Base-by-base conservation (phyloP, 2,888 invertebrate genomes). In the Patella caerulea region DNA sequence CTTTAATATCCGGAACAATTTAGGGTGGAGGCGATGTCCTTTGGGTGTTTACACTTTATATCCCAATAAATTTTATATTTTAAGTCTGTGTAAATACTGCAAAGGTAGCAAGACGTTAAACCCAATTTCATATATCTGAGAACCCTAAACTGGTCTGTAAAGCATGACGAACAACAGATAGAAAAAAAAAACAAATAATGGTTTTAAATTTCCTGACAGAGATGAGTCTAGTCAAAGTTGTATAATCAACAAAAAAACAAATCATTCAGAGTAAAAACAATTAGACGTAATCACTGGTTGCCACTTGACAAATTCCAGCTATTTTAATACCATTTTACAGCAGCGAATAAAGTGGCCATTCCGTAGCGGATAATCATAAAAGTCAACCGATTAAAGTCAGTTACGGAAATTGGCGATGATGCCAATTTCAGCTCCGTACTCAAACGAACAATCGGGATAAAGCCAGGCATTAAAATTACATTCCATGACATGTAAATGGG, bases 301-400 rank as follows among this genome's bases (percentile, higher is more conserved):
- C 15, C 11, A 24, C 24, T 65, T 65, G 19, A 15, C 45, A 45
- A 45, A 45, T 45, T 45, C 45, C 45, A 45, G 45, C 45, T 7
- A 45, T 45, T 45, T 45, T 45, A 45, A 45, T 45, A 45, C 45
- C 45, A 45, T 45, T 45, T 45, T 45, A 45, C 45, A 45, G 45
- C 45, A 45, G 45, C 45, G 45, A 45, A 45, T 65, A 65, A 65
- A 12, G 12, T 11, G 14, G 24, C 19, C 19, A 65, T 65, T 65
- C 65, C 65, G 65, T 65, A n/a, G 19, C 65, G 14, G 24, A 65
- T 14, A 24, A 24, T 65, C 24, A 24, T 65, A 65, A 65, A 65
- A 19, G 65, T 65, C 65, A 65, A 19, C 24, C 65, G 65, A 65
- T 65, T 65, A 65, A 65, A 65, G 45, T 45, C 45, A 45, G 45